Evolutionary conservation across 2,888 invertebrate genomes (phyloP).

Genomic region (Syrphus vitripennis): DNA sequence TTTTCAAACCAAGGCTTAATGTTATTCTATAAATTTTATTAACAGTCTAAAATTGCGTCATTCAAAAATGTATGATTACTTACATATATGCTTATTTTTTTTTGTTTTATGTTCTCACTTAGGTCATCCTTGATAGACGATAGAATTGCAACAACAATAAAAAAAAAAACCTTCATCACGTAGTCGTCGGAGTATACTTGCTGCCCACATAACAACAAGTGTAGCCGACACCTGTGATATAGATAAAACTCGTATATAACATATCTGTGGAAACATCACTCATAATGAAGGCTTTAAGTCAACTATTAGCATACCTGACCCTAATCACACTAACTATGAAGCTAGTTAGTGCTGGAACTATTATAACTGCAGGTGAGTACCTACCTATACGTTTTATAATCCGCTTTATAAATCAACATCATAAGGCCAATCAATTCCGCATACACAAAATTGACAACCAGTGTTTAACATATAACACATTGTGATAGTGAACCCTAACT

Average conservation of each 20-base stretch:
- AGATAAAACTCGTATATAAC: not conserved
- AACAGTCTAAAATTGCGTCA: not conserved
- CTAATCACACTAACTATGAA: slow-evolving; percentile 12
- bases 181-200: slow-evolving; percentile 45
- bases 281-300: slow-evolving; percentile 40
- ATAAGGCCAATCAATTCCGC: slow-evolving; percentile 24
- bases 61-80: not conserved
- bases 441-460: slow-evolving; percentile 7
- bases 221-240: slow-evolving; percentile 26
- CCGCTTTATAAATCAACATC: slow-evolving; percentile 29
- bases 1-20: not conserved
- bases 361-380: slow-evolving; percentile 62
- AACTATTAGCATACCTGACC: slow-evolving; percentile 51
- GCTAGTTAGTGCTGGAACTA: slow-evolving; percentile 46
- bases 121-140: slow-evolving; percentile 37
- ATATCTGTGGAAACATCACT: not conserved
- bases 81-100: not conserved
- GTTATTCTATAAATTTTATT: not conserved
- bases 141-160: not conserved
- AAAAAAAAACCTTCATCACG: slow-evolving; percentile 8
- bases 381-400: not conserved
- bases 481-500: not conserved
- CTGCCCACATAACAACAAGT: slow-evolving; percentile 23
- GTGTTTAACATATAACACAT: not conserved
- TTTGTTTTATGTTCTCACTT: slow-evolving; percentile 7